Evolutionary conservation across 2,113 vertebrate species (phyloP).

Genomic region (Emydocephalus ijimae): DNA sequence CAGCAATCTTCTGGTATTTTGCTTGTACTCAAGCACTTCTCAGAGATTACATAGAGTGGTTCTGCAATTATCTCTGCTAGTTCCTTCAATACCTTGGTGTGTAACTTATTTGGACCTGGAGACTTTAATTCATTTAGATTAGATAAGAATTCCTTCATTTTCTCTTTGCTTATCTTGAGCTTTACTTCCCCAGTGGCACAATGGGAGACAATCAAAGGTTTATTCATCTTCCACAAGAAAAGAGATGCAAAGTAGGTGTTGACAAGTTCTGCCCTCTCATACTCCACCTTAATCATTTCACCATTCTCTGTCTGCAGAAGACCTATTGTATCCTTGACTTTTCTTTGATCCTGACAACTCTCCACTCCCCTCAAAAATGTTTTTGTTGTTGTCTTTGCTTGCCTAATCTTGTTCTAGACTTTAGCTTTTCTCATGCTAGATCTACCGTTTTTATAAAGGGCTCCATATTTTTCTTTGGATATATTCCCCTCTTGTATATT

Average conservation of each 20-base stretch:
- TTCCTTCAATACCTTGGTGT: not conserved
- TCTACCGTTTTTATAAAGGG: not conserved
- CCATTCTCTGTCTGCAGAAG: not conserved
- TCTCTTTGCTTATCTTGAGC: not conserved
- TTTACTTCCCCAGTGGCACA: not conserved
- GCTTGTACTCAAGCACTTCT: not conserved
- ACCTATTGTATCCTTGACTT: not conserved
- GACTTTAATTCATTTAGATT: not conserved
- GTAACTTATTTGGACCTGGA: not conserved
- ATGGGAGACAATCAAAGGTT: not conserved
- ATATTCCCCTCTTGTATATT: not conserved
- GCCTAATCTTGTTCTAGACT: not conserved
- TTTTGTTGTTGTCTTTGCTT: not conserved
- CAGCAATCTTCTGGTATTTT: not conserved
- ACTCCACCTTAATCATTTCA: not conserved
- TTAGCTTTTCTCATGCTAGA: not conserved
- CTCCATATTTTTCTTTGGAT: not conserved
- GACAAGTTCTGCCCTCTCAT: not conserved
- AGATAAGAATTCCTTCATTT: not conserved
- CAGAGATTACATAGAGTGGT: not conserved
- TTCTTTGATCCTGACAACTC: not conserved
- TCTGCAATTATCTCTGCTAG: not conserved
- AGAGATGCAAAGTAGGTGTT: not conserved
- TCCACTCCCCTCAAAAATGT: no score
- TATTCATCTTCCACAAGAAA: not conserved